Evolutionary conservation across 37 sponge, comb jelly and placozoan species (phyloP), one percentile per base, ranked within the genome.

Genomic region (Chondrosia reniformis): DNA sequence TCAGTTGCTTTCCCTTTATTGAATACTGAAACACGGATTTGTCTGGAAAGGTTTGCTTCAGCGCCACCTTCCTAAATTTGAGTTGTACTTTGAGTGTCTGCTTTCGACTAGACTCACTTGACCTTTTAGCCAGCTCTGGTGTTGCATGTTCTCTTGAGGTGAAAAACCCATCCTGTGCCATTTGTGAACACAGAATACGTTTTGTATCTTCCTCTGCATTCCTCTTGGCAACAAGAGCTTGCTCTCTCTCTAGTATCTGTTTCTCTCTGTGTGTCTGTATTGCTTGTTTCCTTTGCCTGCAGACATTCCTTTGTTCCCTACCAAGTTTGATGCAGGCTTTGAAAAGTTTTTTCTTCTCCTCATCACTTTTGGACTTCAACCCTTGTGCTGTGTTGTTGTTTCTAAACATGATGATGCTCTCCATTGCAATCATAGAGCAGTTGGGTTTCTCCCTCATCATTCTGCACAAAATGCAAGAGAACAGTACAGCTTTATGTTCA

Each of bases 361-460:
- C 31, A 5, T n/a, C 30, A 40, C 75, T 27, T 28, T 81, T 72
- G 2, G 40, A 3, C 33, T 40, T 1, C 17, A 84, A 72, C 84
- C 84, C 76, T 25, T 33, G 3, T 37, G 72, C 27, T 8, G 84
- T 84, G 37, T 84, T 84, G 58, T 84, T 84, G 32, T 76, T 77
- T 1, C 59, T 24, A 56, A 77, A 84, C 72, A 84, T 17, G 32
- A 84, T 77, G 38, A 84, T 46, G 3, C 27, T 61, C 36, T 84
- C 78, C 17, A 84, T 3, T 21, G 71, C 40, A 2, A 76, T 5
- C 3, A 45, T 55, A 25, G 58, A 41, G 3, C 78, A 69, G 55
- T 84, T 76, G 1, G 84, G 84, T 32, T 84, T 84, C 40, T 84
- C 71, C 25, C 78, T 21, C 38, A 77, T 33, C 9, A 84, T n/a